Base-by-base conservation (phyloP, 23 tunicate species). In the Styela clava region DNA sequence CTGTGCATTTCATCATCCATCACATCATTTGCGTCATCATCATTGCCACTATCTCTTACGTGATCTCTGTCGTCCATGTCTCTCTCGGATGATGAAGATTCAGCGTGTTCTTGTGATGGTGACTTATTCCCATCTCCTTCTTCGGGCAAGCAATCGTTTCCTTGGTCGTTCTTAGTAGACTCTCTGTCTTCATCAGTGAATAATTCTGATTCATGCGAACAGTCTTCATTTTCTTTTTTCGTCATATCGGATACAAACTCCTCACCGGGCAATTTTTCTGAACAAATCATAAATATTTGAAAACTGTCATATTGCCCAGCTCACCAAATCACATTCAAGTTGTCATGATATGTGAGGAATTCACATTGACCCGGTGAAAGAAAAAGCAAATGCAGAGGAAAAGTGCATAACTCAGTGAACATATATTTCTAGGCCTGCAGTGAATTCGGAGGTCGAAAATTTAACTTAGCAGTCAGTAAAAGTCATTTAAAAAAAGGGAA, bases 101-200 rank as follows among this genome's bases (percentile, higher is more conserved):
- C 86, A 44, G 56, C 56, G 7, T 83, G 64, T 29, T 83, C 74
- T 22, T 77, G 73, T n/a, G 37, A 19, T 24, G 78, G 78, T n/a
- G 64, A 69, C 0, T 20, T 26, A 23, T 31, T 20, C 23, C 29
- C 35, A 22, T 32, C 85, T 20, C 44, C 61, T 0, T 56, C 25
- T 33, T 64, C 2, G 25, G 51, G 52, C 56, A 20, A 19, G 21
- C 52, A 31, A 16, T 18, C 20, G 79, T 74, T 22, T 25, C n/a
- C 79, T 0, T n/a, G 21, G 23, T 33, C 79, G 0, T 74, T 52
- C 34, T 16, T 19, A 18, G 22, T 51, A 20, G 32, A 51, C 19
- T 21, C 19, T 16, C 33, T 68, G 24, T 68, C 73, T 12, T 12
- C 24, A 31, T 68, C 73, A 24, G 27, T 29, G n/a, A 24, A 24